Evolutionary conservation across 2,797 vertebrate genomes (phyloP), one percentile per base, ranked within the genome.

Genomic region (Lerista edwardsae): DNA sequence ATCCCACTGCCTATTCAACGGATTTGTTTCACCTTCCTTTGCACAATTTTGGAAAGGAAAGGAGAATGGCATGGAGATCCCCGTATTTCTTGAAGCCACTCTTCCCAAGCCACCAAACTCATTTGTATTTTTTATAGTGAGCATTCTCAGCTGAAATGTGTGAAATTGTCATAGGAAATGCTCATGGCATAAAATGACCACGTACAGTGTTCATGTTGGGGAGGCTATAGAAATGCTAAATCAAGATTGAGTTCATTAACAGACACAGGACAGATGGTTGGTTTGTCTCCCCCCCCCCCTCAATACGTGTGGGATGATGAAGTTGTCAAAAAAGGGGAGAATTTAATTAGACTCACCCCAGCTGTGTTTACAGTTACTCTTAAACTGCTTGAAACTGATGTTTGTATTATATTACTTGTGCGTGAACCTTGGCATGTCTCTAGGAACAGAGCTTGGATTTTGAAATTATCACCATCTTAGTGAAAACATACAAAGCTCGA

Each of bases 211-310:
- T 59, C 29, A 25, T 67, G 34, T 17, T 68, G 62, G 23, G n/a
- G 34, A 19, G 65, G 55, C 64, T 51, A 17, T 62, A 81, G 55
- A 39, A 81, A n/a, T 71, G 59, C 73, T 81, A 81, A 82, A 34
- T 75, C 21, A 67, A 61, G 55, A 31, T 15, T 76, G 51, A 59
- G 17, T 80, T 19, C 11, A 21, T 15, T 69, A 67, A 76, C 27
- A 59, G 27, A 47, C 39, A 27, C 55, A 25, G 41, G 44, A 36
- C 11, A 81, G 61, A 76, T 36, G 41, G 65, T 39, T 15, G 41
- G n/a, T 15, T n/a, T 6, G 64, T 55, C 23, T 10, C 17, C 57
- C 17, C 21, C 4, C 31, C 27, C 12, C 5, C 51, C 72, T 21
- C 61, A 51, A 34, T 21, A 31, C 57, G 6, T 4, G 41, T 2